Evolutionary conservation across 2,113 vertebrate genomes (phyloP).

Genomic region (Sander lucioperca): DNA sequence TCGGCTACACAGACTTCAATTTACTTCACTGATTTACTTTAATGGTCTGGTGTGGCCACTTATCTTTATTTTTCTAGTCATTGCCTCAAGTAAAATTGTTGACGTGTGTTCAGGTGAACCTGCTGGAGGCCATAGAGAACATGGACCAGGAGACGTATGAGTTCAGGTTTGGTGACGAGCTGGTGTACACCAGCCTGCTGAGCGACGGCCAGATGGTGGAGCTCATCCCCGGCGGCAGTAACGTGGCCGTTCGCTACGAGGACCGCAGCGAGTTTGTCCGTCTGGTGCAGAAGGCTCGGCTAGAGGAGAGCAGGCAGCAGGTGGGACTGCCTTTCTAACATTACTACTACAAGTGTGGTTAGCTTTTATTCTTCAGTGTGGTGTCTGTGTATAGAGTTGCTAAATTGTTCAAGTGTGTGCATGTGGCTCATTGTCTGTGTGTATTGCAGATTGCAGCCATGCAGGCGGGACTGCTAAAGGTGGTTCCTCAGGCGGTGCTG

Average conservation of each 20-base stretch:
- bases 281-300: slow-evolving; percentile 91
- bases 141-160: slow-evolving; percentile 97
- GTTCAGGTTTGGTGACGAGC: slow-evolving; percentile 95
- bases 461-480: slow-evolving; percentile 95
- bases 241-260: slow-evolving; percentile 88
- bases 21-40: neutral
- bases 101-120: slow-evolving; percentile 89
- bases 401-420: neutral
- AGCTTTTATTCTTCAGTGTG: neutral
- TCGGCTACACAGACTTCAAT: neutral
- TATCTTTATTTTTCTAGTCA: neutral
- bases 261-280: slow-evolving; percentile 91
- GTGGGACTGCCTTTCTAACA: slow-evolving; percentile 68
- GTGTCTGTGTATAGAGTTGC: neutral
- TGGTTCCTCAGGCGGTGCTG: slow-evolving; percentile 96
- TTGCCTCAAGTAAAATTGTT: slow-evolving; percentile 1
- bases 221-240: slow-evolving; percentile 90
- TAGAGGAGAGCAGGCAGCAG: slow-evolving; percentile 96
- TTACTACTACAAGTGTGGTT: neutral
- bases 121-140: slow-evolving; percentile 95
- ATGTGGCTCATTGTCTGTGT: neutral
- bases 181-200: slow-evolving; percentile 94
- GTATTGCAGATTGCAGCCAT: slow-evolving; percentile 94
- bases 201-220: slow-evolving; percentile 92
- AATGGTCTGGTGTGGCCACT: neutral